Percentiles rank a stretch among this genome's conserved stretches.
phyloP scores from a whole-genome alignment of 2,797 vertebrate genomes.

The Lepidocolaptes lacrymiger region DNA sequence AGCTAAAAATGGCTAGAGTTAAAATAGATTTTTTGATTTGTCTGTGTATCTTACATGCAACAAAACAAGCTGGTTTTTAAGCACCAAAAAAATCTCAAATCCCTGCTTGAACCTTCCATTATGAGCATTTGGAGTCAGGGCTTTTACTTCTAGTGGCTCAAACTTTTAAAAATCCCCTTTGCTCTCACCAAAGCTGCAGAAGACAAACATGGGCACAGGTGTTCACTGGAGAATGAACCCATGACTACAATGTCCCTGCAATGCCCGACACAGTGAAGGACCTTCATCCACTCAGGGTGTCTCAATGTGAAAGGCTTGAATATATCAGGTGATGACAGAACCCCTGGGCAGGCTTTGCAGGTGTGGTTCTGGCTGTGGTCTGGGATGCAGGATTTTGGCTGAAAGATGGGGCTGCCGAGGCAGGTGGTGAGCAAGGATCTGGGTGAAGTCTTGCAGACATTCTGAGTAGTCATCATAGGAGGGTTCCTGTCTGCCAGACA shows the following conservation, averaged over 20 bases:
- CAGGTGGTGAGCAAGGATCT: not conserved
- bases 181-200: not conserved
- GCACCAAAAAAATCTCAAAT: not conserved
- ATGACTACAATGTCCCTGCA: not conserved
- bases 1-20: not conserved
- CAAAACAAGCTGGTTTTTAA: not conserved
- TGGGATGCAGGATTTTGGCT: not conserved
- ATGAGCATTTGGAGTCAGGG: not conserved
- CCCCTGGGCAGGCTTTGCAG: not conserved
- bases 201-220: not conserved
- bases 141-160: not conserved
- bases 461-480: accelerated
- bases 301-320: not conserved
- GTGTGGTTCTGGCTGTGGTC: not conserved
- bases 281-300: accelerated
- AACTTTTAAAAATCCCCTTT: not conserved
- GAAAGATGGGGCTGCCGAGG: not conserved
- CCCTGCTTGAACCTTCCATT: not conserved
- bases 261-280: not conserved
- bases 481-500: not conserved
- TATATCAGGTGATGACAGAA: not conserved
- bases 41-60: not conserved
- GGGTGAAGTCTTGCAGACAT: not conserved
- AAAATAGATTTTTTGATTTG: not conserved
- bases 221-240: accelerated